A percentile compares a stretch with the other conserved stretches of the same genome.
Conservation (phyloP, 2,888 invertebrate genomes). For the Drosophila nr. perissopoda region DNA sequence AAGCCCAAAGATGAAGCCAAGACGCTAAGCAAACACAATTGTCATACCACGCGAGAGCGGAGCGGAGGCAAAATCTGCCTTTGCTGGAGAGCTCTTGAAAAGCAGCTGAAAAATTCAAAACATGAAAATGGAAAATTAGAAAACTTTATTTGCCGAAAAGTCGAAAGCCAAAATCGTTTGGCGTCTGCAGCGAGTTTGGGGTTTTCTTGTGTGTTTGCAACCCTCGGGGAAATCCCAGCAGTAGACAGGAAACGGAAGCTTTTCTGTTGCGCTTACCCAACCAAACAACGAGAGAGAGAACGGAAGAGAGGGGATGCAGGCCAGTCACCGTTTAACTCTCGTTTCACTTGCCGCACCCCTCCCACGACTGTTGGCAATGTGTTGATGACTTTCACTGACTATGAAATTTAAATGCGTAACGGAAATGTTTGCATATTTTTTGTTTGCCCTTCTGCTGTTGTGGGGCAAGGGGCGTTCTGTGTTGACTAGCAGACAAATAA, state of each 20-base stretch:
- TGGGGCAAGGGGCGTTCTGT: slow-evolving; percentile 7
- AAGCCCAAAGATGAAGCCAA: slow-evolving; percentile 28
- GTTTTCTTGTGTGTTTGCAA: slow-evolving; percentile 56
- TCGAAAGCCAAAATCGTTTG: slow-evolving; percentile 38
- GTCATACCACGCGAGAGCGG: slow-evolving; percentile 59
- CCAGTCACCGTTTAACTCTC: slow-evolving; percentile 60
- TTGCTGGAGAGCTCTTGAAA: slow-evolving; percentile 43
- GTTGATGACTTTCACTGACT: slow-evolving; percentile 83
- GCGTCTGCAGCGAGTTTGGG: slow-evolving; percentile 41
- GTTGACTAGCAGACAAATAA: slow-evolving; percentile 72
- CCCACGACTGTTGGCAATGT: slow-evolving; percentile 53
- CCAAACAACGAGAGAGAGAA: not conserved
- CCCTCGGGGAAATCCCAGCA: slow-evolving; percentile 78
- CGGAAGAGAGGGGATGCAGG: not conserved
- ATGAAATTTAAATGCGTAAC: slow-evolving; percentile 81
- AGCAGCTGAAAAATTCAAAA: slow-evolving; percentile 77
- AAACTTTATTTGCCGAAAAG: slow-evolving; percentile 75
- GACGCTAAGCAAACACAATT: slow-evolving; percentile 67
- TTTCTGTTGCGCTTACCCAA: slow-evolving; percentile 62
- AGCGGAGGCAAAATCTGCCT: slow-evolving; percentile 44
- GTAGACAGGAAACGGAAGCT: slow-evolving; percentile 83
- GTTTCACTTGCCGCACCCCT: not conserved
- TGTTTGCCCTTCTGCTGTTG: slow-evolving; percentile 15
- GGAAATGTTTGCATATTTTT: slow-evolving; percentile 70
- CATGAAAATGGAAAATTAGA: slow-evolving; percentile 80